Evolutionary conservation across 1,140 invertebrate genomes (phyloP).

Genomic region (Papilio helenus): DNA sequence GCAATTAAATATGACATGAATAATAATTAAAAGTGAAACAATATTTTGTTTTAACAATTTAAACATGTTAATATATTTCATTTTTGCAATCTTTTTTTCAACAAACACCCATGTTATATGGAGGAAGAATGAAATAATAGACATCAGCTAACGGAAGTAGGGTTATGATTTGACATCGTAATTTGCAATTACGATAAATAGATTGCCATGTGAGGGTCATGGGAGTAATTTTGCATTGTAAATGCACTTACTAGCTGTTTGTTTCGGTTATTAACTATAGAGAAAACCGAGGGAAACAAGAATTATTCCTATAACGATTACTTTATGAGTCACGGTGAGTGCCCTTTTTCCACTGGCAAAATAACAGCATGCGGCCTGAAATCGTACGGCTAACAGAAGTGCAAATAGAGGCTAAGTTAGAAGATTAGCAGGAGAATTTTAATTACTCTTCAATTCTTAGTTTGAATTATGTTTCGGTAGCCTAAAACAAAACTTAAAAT

Average conservation of each 20-base stretch:
- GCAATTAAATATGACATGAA: neutral
- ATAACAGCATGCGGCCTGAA: too few relatives aligned
- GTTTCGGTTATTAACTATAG: neutral
- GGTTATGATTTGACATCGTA: neutral
- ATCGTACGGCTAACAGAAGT: neutral
- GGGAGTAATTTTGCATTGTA: neutral
- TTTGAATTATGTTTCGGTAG: neutral
- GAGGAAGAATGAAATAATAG: neutral
- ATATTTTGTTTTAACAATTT: neutral
- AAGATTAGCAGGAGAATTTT: neutral
- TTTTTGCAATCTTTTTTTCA: neutral
- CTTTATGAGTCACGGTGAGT: neutral
- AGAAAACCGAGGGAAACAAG: too few relatives aligned
- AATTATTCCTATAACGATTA: too few relatives aligned
- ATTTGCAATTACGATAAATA: neutral
- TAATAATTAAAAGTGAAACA: slow-evolving; percentile 3
- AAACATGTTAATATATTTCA: neutral
- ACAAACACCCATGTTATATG: neutral
- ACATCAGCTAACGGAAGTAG: neutral
- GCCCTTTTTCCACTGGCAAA: neutral
- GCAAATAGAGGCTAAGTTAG: neutral
- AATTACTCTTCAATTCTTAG: neutral
- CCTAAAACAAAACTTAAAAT: neutral
- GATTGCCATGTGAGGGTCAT: neutral
- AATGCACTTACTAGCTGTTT: neutral